phyloP scores from a whole-genome alignment of 2,113 vertebrate species.

The Poecile atricapillus region DNA sequence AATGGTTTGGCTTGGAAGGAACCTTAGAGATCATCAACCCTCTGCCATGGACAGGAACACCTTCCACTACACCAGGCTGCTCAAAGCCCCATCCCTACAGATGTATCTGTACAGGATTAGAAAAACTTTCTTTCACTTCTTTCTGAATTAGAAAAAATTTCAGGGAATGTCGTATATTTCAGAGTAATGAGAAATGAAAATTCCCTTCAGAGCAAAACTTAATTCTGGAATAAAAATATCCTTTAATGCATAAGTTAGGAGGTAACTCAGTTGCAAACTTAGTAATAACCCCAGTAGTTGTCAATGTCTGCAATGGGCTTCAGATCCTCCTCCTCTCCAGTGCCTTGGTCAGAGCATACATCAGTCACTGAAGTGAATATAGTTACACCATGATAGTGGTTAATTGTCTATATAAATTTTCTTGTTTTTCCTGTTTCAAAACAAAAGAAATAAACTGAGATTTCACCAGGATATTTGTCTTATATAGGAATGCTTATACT shows the following conservation, averaged over 20 bases:
- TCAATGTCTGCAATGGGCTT: not conserved
- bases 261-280: not conserved
- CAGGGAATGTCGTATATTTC: not conserved
- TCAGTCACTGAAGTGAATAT: not conserved
- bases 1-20: not conserved
- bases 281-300: not conserved
- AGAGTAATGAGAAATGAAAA: not conserved
- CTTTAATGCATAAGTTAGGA: not conserved
- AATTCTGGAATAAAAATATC: not conserved
- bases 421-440: not conserved
- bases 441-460: too few species aligned
- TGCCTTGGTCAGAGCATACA: not conserved
- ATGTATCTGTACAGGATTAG: not conserved
- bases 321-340: not conserved
- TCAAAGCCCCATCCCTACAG: not conserved
- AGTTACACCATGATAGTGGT: not conserved
- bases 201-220: not conserved
- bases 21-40: not conserved
- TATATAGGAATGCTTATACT: fast-evolving
- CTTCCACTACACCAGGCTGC: not conserved
- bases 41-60: not conserved
- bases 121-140: not conserved
- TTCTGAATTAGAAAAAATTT: not conserved
- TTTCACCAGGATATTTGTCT: not conserved
- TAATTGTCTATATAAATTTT: not conserved